These are phyloP conservation scores for Emesis russula DNA, from an alignment of 2,888 invertebrate species.

Conservation along the genomic window DNA sequence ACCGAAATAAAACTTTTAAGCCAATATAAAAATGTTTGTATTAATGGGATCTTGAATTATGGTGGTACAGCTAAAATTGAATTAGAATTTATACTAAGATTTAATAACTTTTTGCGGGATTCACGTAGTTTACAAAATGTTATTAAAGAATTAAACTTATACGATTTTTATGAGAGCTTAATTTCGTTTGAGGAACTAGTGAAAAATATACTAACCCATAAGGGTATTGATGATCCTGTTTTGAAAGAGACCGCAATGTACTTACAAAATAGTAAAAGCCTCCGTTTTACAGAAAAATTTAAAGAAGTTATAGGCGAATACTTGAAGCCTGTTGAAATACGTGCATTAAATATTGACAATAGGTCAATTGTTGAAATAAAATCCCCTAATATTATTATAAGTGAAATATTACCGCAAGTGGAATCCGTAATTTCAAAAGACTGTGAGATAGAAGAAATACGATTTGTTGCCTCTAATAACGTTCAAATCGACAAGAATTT, in stretches of 20 bases:
- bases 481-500: slow-evolving; percentile 22
- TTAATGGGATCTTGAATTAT: background rate
- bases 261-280: slow-evolving; percentile 20
- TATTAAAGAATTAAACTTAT: slow-evolving; percentile 14
- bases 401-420: slow-evolving; percentile 15
- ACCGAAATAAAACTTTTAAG: background rate
- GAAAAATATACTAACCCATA: background rate
- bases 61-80: slow-evolving; percentile 11
- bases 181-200: slow-evolving; percentile 16
- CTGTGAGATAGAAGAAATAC: slow-evolving; percentile 27
- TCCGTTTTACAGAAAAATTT: slow-evolving; percentile 16
- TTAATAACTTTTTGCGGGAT: background rate
- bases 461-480: slow-evolving; percentile 31
- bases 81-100: background rate
- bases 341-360: slow-evolving; percentile 13
- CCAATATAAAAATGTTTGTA: background rate
- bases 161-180: slow-evolving; percentile 6
- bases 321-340: slow-evolving; percentile 28
- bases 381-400: slow-evolving; percentile 21
- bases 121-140: background rate
- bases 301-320: slow-evolving; percentile 17
- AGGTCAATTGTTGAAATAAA: slow-evolving; percentile 24
- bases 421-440: slow-evolving; percentile 19
- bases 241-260: slow-evolving; percentile 7
- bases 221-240: background rate